Evolutionary conservation across 2,113 vertebrate genomes (phyloP).

Genomic region (Axis porcinus): DNA sequence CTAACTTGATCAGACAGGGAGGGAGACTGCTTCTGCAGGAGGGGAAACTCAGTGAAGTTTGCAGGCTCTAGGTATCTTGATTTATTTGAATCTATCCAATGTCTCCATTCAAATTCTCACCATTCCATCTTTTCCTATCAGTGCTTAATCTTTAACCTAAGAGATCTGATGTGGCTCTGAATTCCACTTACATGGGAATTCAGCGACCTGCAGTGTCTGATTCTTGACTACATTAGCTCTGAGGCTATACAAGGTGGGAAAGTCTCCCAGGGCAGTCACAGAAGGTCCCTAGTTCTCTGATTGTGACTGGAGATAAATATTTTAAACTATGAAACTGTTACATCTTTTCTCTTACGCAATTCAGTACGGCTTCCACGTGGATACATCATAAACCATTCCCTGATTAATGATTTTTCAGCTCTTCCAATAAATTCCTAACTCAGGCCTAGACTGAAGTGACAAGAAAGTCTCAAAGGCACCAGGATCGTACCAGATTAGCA

Average conservation of each 20-base stretch:
- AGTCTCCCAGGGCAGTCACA: not conserved
- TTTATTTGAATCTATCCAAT: not conserved
- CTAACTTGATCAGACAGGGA: not conserved
- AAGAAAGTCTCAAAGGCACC: not conserved
- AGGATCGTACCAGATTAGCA: not conserved
- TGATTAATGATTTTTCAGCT: not conserved
- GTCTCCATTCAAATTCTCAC: not conserved
- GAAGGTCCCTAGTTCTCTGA: not conserved
- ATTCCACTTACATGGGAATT: not conserved
- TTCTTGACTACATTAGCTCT: not conserved
- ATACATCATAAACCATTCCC: not conserved
- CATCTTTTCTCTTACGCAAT: not conserved
- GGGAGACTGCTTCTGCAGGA: not conserved
- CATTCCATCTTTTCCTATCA: not conserved
- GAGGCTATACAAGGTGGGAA: not conserved
- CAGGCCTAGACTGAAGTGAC: not conserved
- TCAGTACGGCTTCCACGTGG: not conserved
- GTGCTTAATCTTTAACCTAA: not conserved
- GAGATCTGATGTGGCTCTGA: not conserved
- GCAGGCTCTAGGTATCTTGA: not conserved
- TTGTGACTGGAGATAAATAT: not conserved
- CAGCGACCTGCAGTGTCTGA: not conserved
- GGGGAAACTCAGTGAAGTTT: not conserved
- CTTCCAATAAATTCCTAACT: slow-evolving; percentile 1
- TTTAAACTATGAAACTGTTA: not conserved